Base-by-base conservation (phyloP, 2,888 invertebrate genomes). In the Aquatica leii region DNA sequence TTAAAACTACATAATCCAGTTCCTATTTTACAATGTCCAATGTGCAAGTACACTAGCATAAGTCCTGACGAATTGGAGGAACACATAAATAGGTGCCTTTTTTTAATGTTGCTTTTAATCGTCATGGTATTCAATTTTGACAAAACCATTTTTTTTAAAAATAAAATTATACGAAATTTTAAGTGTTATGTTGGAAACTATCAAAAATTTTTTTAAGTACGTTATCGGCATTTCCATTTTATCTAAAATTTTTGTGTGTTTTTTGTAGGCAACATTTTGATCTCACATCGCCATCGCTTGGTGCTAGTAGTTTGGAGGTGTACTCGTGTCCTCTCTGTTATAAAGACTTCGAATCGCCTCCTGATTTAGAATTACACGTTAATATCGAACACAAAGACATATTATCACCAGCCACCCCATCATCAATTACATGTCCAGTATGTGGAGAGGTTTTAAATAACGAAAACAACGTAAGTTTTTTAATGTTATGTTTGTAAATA, bases 351-450 rank as follows among this genome's bases (percentile, higher is more conserved):
- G 84, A 86, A 49, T 88, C 88, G 71, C 88, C 89, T n/a, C 87
- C 90, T 1, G 92, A 93, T 77, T 86, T 94, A 53, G 93, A 94
- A 80, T 81, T 93, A 52, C 95, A 95, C 77, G 93, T 94, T 0
- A 94, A 94, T 82, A 90, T 92, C 60, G 93, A 92, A 74, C 94
- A 94, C 78, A 86, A 88, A 74, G 93, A 93, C 82, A 90, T 93
- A 71, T 82, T 92, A 59, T 92, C 92, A 79, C 92, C 90, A 0
- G 78, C 78, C 21, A 78, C 78, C 66, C 78, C 80, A 12, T 75
- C 77, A 3, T 69, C 76, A n/a, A 74, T 77, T 18, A 67, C 73
- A 1, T 85, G 84, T 72, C 84, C 84, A 8, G 81, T 84, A 15
- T 84, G 84, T 67, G 82, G 82, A 31, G 77, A 83, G 9, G 69